A percentile compares a stretch with the other conserved stretches of the same genome.
Conservation (phyloP, 2,888 invertebrate species). For the Leptinotarsa peninsularis region DNA sequence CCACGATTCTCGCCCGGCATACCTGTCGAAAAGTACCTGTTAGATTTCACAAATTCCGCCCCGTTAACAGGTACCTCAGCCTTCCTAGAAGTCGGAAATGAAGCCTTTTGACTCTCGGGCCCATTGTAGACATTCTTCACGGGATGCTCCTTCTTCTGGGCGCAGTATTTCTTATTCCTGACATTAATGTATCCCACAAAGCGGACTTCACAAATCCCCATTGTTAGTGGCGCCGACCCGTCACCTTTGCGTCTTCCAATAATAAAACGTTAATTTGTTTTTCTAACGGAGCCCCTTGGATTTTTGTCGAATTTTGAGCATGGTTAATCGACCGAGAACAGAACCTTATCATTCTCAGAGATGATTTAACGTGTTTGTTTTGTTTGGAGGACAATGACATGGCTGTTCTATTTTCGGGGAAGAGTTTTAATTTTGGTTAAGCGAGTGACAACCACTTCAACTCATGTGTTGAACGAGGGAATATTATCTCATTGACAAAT, state of each 20-base stretch:
- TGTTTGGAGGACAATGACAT: not conserved
- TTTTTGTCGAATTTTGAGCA: not conserved
- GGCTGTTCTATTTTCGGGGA: not conserved
- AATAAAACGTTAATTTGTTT: slow-evolving; percentile 42
- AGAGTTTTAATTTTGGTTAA: too few species aligned
- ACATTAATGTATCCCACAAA: slow-evolving; percentile 45
- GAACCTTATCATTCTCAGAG: not conserved
- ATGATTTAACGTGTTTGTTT: slow-evolving; percentile 4
- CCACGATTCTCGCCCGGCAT: slow-evolving; percentile 18
- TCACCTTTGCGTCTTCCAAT: slow-evolving; percentile 43
- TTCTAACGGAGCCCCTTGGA: slow-evolving; percentile 33
- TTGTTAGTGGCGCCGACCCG: slow-evolving; percentile 51
- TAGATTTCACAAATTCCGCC: slow-evolving; percentile 46
- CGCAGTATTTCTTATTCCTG: slow-evolving; percentile 39
- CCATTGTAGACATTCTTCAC: slow-evolving; percentile 49
- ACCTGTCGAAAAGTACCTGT: slow-evolving; percentile 53
- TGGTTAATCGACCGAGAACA: slow-evolving; percentile 18
- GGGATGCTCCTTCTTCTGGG: slow-evolving; percentile 31
- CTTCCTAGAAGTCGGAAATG: slow-evolving; percentile 55
- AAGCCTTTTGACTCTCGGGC: slow-evolving; percentile 49
- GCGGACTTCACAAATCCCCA: slow-evolving; percentile 45
- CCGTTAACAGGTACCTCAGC: slow-evolving; percentile 50
- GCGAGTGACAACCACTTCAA: too few species aligned
- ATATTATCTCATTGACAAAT: too few species aligned
- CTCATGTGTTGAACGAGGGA: too few species aligned